A percentile compares a stretch with the other conserved stretches of the same genome.
Conservation (phyloP, 2,797 vertebrate genomes). For the Moxostoma hubbsi region DNA sequence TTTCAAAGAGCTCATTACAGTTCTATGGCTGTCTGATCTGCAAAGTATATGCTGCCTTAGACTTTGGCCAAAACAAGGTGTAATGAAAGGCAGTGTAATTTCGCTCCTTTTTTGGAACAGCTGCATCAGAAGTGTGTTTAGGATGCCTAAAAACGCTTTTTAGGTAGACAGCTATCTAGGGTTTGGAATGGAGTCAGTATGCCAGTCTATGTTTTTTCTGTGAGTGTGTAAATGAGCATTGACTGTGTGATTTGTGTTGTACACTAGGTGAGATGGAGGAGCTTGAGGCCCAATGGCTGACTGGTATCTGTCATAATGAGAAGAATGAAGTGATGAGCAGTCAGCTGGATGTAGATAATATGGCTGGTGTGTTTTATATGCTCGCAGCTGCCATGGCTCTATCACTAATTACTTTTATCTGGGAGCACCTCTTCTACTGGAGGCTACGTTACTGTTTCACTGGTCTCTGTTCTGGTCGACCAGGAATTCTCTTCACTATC, state of each 20-base stretch:
- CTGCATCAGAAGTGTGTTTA: background rate
- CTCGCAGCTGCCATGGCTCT: slow-evolving; percentile 95
- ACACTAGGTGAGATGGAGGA: slow-evolving; percentile 96
- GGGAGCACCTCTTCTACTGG: slow-evolving; percentile 98
- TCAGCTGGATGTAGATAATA: slow-evolving; percentile 97
- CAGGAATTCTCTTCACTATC: slow-evolving; percentile 93
- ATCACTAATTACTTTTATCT: slow-evolving; percentile 93
- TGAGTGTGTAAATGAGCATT: slow-evolving; percentile 6
- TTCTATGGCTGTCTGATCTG: background rate
- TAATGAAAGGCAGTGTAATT: background rate
- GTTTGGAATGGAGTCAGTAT: background rate
- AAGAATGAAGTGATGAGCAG: slow-evolving; percentile 99
- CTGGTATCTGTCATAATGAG: slow-evolving; percentile 96
- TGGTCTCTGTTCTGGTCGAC: slow-evolving; percentile 88
- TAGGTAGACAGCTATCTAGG: background rate
- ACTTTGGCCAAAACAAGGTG: background rate
- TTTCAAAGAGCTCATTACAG: no score
- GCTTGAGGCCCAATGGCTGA: slow-evolving; percentile 95
- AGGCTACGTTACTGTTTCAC: slow-evolving; percentile 96
- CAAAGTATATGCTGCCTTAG: background rate
- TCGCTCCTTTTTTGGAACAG: background rate
- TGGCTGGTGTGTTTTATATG: slow-evolving; percentile 98
- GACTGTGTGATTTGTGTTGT: slow-evolving; percentile 38
- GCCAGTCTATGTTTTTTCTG: slow-evolving; percentile 23
- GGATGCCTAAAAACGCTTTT: background rate